These are phyloP conservation scores for Ochlodes sylvanus DNA, from an alignment of 2,888 invertebrate genomes.

Conservation along the genomic window DNA sequence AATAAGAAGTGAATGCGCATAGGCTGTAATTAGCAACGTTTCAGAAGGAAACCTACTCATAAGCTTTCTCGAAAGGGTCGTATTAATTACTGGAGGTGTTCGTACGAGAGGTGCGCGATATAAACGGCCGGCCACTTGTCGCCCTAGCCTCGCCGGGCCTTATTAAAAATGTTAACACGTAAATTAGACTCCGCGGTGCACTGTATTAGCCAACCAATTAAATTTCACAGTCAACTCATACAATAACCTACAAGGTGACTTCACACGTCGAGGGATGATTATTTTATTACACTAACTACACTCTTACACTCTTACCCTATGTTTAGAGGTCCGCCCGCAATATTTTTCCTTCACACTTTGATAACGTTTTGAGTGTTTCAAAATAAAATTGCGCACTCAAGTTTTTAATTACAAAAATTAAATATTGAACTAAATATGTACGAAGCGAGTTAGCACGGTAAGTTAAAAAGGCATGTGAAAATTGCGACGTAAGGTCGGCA, in stretches of 20 bases:
- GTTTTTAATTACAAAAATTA: slow-evolving; percentile 68
- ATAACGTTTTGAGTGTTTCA: slow-evolving; percentile 57
- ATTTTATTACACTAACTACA: slow-evolving; percentile 53
- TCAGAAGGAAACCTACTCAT: slow-evolving; percentile 83
- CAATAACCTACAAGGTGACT: slow-evolving; percentile 65
- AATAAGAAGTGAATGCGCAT: slow-evolving; percentile 60
- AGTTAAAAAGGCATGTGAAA: slow-evolving; percentile 80
- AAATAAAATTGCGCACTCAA: slow-evolving; percentile 59
- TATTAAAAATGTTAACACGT: slow-evolving; percentile 84
- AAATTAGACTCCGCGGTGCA: slow-evolving; percentile 77
- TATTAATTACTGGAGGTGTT: slow-evolving; percentile 82
- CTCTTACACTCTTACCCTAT: slow-evolving; percentile 50
- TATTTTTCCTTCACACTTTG: slow-evolving; percentile 59
- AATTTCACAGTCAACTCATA: slow-evolving; percentile 72
- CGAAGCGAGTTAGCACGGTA: slow-evolving; percentile 65
- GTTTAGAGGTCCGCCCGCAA: slow-evolving; percentile 51
- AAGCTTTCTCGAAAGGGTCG: slow-evolving; percentile 81
- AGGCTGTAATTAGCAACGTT: slow-evolving; percentile 80
- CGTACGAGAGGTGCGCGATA: slow-evolving; percentile 69
- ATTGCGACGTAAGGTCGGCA: slow-evolving; percentile 81
- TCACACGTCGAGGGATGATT: slow-evolving; percentile 57
- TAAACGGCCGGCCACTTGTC: slow-evolving; percentile 83
- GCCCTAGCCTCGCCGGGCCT: slow-evolving; percentile 78
- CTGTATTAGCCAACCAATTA: slow-evolving; percentile 83
- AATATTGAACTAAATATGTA: slow-evolving; percentile 69